Base-by-base conservation (phyloP, 2,888 invertebrate genomes). In the Molorchus minor region DNA sequence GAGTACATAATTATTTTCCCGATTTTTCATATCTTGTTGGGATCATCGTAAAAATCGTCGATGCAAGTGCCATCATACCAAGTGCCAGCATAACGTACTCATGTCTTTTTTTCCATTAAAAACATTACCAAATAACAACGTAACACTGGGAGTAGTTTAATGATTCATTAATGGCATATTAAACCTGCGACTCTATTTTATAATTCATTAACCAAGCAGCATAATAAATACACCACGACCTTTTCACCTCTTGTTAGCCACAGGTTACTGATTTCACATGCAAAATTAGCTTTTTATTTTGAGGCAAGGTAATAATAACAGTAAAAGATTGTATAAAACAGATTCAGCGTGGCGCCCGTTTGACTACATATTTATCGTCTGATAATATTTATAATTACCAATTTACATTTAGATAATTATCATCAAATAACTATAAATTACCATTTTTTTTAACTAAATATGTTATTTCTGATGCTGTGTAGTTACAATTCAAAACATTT, bases 401-500 rank as follows among this genome's bases (percentile, higher is more conserved):
- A 3, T 8, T n/a, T 38, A 13, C 21, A 38, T 36, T 49, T 38
- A 29, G 10, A 21, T 38, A 51, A 17, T 38, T 40, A 38, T 40
- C 33, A 51, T 38, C 29, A 51, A 51, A 25, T n/a, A 15, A 7
- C 15, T 3, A 40, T 51, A 51, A 38, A 51, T 51, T 12, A 25
- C 25, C 8, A 8, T 4, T 25, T 25, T 25, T 25, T 25, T 8
- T 25, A 3, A 25, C 25, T 8, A 25, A 3, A 25, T 5, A 25
- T 25, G 8, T 25, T 5, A 5, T 25, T 25, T 8, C 25, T 3
- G 8, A 25, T 35, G 25, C 38, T 47, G 47, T 47, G 30, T 21
- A 33, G 36, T 36, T 15, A 49, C n/a, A 51, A 51, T 25, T 33
- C 13, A 33, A 43, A 51, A 45, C 29, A 36, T 44, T 38, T 51